These are phyloP conservation scores for Pagetopsis macropterus DNA, from an alignment of 2,797 vertebrate genomes.

Conservation along the genomic window DNA sequence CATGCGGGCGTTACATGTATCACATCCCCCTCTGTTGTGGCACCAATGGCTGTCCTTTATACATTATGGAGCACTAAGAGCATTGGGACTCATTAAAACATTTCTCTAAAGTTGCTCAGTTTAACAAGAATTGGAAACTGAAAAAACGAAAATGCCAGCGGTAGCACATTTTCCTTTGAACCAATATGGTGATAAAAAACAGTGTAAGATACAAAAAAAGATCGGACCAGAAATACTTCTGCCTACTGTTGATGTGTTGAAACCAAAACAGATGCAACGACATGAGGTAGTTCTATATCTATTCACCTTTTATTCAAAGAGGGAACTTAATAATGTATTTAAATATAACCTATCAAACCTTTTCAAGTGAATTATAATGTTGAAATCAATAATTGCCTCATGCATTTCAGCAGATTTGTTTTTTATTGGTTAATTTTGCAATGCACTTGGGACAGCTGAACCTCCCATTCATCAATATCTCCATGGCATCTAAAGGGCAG, in stretches of 20 bases:
- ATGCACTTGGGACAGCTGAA: conserved; percentile 18
- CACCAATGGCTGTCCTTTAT: not conserved
- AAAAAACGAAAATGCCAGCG: not conserved
- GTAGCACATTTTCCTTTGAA: not conserved
- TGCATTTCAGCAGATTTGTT: conserved; percentile 44
- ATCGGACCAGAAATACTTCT: too few relatives aligned
- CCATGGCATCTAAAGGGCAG: conserved; percentile 47
- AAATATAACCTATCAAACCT: conserved; percentile 28
- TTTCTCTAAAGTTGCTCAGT: not conserved
- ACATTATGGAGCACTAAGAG: not conserved
- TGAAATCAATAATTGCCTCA: conserved; percentile 47
- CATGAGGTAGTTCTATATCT: conserved; percentile 8
- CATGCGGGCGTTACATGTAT: conserved; percentile 7
- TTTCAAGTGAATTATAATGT: conserved; percentile 46
- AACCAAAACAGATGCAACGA: not conserved
- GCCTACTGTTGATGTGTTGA: conserved; percentile 12
- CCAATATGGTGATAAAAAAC: not conserved
- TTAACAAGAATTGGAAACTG: not conserved
- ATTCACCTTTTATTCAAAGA: conserved; percentile 10
- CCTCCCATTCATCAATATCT: conserved; percentile 43
- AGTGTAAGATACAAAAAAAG: not conserved
- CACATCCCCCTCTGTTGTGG: not conserved
- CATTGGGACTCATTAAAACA: not conserved
- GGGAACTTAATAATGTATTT: conserved; percentile 37
- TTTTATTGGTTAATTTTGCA: conserved; percentile 42